phyloP scores from a whole-genome alignment of 2,888 invertebrate species.

The Drosophila yooni region DNA sequence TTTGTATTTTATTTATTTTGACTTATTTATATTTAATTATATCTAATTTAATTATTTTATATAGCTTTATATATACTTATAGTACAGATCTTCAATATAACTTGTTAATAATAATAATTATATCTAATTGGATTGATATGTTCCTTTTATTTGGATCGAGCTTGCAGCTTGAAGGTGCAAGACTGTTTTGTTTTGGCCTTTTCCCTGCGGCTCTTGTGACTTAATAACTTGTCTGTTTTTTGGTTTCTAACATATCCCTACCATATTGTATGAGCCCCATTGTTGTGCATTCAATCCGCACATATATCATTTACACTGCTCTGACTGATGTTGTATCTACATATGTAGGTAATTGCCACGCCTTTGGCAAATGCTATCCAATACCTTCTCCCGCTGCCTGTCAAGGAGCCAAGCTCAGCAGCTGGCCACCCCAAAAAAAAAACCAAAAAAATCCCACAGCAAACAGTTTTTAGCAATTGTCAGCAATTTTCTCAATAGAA shows the following conservation, averaged over 20 bases:
- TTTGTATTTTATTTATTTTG: background rate
- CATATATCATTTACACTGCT: conserved; percentile 57
- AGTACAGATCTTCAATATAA: background rate
- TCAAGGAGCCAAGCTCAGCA: conserved; percentile 7
- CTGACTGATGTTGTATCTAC: conserved; percentile 11
- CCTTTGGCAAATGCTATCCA: conserved; percentile 21
- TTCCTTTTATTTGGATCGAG: background rate
- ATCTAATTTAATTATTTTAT: background rate
- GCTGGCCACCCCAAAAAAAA: background rate
- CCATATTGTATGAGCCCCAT: conserved; percentile 6
- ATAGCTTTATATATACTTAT: background rate
- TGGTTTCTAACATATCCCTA: background rate
- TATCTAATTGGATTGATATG: background rate
- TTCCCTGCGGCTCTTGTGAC: background rate
- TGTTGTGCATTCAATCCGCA: conserved; percentile 20
- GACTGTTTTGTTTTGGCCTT: background rate
- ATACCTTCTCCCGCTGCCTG: background rate
- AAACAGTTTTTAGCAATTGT: conserved; percentile 80
- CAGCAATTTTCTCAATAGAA: conserved; percentile 78
- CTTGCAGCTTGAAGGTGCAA: background rate
- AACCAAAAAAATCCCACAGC: conserved; percentile 11
- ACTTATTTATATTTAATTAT: background rate
- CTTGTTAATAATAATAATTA: background rate
- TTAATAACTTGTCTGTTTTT: background rate
- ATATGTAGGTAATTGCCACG: conserved; percentile 44